phyloP scores from a whole-genome alignment of 1,140 invertebrate genomes.

The Globodera rostochiensis region DNA sequence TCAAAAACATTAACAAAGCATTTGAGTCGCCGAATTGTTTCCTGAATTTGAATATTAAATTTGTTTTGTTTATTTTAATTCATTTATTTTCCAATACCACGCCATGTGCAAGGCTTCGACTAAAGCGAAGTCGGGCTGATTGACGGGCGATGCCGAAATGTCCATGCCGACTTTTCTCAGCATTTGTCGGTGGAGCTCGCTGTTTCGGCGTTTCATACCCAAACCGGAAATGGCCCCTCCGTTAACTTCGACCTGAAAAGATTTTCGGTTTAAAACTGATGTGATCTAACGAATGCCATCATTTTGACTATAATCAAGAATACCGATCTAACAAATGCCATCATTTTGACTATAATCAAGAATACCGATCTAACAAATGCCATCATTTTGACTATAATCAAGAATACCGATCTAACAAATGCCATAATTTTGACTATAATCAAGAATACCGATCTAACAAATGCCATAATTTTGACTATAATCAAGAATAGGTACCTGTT shows the following conservation, averaged over 20 bases:
- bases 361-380: too few relatives aligned
- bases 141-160: not conserved
- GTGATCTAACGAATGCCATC: not conserved
- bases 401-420: not conserved
- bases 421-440: not conserved
- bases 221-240: not conserved
- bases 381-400: too few relatives aligned
- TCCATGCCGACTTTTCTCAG: not conserved
- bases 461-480: not conserved
- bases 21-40: slow-evolving; percentile 63
- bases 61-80: too few relatives aligned
- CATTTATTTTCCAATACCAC: not conserved
- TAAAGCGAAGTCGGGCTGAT: not conserved
- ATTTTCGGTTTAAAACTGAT: not conserved
- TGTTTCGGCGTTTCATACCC: not conserved
- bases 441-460: not conserved
- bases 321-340: too few relatives aligned
- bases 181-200: not conserved
- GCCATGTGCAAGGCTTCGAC: not conserved
- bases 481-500: not conserved
- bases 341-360: too few relatives aligned
- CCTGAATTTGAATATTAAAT: slow-evolving; percentile 31
- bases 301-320: not conserved
- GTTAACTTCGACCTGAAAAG: not conserved
- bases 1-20: slow-evolving; percentile 80